A percentile compares a stretch with the other conserved stretches of the same genome.
Evolutionary conservation across 2,888 invertebrate species (phyloP).

Genomic region (Molanna angustata): DNA sequence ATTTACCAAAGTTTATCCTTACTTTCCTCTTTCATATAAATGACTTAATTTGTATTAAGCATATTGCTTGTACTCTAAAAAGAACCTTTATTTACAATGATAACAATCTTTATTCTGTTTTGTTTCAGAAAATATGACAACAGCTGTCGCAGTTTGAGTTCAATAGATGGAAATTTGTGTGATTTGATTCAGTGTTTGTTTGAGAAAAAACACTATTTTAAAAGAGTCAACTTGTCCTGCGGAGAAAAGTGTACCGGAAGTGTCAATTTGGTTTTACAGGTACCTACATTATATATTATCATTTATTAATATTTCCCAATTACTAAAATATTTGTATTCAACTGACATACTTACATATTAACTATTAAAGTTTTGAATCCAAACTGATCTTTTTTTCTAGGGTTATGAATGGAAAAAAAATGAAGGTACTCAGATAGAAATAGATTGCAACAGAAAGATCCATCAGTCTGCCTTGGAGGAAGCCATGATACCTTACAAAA

Average conservation of each 20-base stretch:
- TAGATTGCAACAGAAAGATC: constrained; percentile 22
- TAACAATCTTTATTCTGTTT: background rate
- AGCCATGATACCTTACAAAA: constrained; percentile 26
- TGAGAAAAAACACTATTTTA: constrained; percentile 18
- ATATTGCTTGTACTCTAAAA: too few relatives aligned
- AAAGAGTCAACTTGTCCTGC: constrained; percentile 13
- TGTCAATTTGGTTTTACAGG: constrained; percentile 19
- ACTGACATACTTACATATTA: too few relatives aligned
- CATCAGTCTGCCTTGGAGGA: constrained; percentile 17
- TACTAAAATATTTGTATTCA: background rate
- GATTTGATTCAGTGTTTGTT: constrained; percentile 23
- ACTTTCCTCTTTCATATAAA: too few relatives aligned
- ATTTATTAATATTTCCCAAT: background rate
- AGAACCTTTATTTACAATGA: too few relatives aligned
- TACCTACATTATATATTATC: constrained; percentile 2
- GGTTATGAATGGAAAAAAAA: constrained; percentile 21
- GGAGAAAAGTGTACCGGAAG: constrained; percentile 21
- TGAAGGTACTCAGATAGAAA: constrained; percentile 9
- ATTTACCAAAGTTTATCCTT: too few relatives aligned
- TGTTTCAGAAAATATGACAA: constrained; percentile 25
- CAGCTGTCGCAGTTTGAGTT: constrained; percentile 15
- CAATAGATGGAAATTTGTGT: constrained; percentile 21
- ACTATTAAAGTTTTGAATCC: too few relatives aligned
- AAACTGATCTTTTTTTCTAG: constrained; percentile 14
- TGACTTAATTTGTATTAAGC: too few relatives aligned